These are phyloP conservation scores for Lasiurus cinereus DNA, from an alignment of 2,113 vertebrate genomes.

Conservation along the genomic window DNA sequence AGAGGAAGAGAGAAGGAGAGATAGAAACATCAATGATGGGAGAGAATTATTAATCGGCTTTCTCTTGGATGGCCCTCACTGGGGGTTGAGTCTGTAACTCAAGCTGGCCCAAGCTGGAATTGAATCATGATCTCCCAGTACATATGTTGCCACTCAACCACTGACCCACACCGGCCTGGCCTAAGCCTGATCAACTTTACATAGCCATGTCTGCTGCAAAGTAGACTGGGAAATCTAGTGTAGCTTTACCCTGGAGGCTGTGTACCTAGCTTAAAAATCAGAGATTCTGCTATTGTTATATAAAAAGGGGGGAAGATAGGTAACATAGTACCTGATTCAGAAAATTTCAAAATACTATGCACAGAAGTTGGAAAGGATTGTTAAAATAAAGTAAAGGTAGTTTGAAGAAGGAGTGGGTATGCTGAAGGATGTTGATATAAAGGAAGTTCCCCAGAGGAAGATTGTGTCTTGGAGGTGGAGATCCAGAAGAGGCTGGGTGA, in stretches of 20 bases:
- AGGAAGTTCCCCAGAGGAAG: slow-evolving; percentile 7
- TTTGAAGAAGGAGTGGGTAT: not conserved
- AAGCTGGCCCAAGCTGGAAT: too few species aligned
- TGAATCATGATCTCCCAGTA: too few species aligned
- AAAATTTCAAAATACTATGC: not conserved
- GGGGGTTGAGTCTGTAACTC: too few species aligned
- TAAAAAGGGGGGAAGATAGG: not conserved
- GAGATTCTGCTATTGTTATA: not conserved
- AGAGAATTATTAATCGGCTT: too few species aligned
- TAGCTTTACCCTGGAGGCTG: not conserved
- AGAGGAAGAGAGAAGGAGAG: too few species aligned
- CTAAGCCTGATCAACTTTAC: not conserved
- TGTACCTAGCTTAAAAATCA: not conserved
- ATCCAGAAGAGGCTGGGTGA: not conserved
- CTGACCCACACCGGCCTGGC: too few species aligned
- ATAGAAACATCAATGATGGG: too few species aligned
- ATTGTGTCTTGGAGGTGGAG: not conserved
- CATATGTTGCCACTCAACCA: too few species aligned
- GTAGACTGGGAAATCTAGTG: not conserved
- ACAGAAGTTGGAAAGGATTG: not conserved
- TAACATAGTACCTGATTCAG: not conserved
- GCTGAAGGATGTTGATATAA: not conserved
- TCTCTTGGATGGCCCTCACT: too few species aligned
- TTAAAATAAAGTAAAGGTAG: not conserved
- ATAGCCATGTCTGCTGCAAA: not conserved